Conservation (phyloP, 2,113 vertebrate species). For the Kryptolebias marmoratus region DNA sequence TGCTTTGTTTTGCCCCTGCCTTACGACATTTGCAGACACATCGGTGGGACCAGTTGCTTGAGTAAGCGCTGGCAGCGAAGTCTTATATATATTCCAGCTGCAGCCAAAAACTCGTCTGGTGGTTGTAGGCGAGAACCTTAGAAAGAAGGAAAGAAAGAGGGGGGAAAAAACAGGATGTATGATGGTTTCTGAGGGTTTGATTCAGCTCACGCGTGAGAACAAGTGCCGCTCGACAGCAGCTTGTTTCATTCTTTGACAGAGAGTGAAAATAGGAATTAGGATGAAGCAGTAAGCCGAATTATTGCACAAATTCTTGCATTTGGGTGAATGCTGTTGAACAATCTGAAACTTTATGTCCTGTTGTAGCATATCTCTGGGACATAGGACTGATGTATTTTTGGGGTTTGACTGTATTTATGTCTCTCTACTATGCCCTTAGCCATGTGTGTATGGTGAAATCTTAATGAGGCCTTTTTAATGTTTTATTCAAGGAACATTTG, state of each 20-base stretch:
- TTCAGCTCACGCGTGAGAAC: background rate
- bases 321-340: constrained; percentile 10
- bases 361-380: constrained; percentile 65
- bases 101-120: constrained; percentile 12
- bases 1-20: background rate
- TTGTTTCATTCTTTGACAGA: background rate
- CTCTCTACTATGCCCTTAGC: constrained; percentile 40
- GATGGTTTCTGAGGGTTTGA: background rate
- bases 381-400: constrained; percentile 22
- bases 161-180: no score
- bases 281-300: background rate
- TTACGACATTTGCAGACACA: constrained; percentile 10
- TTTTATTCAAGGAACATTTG: constrained; percentile 62
- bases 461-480: constrained; percentile 71
- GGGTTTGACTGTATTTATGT: constrained; percentile 26
- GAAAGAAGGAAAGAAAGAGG: constrained; percentile 1
- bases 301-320: constrained; percentile 1
- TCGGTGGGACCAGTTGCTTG: background rate
- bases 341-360: constrained; percentile 33
- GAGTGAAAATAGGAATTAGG: background rate
- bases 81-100: constrained; percentile 41
- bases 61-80: background rate
- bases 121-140: constrained; percentile 25
- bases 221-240: background rate
- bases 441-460: constrained; percentile 37